Percentiles rank a stretch among this genome's conserved stretches.
These are phyloP conservation scores for Spongia lamella DNA, from an alignment of 37 sponge, comb jelly and placozoan genomes.

Conservation along the genomic window DNA sequence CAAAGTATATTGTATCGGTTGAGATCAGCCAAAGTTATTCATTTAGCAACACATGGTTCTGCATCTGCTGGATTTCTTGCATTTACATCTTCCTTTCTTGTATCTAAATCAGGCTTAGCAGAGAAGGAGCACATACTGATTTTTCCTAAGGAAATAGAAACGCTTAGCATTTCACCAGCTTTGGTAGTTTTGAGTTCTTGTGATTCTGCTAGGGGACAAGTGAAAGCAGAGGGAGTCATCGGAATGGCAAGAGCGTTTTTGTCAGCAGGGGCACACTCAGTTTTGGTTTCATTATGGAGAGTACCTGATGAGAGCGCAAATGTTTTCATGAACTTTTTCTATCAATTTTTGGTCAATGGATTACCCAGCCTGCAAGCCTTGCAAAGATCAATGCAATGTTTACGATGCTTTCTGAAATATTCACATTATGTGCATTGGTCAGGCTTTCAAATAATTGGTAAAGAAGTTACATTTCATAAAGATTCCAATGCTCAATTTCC, in stretches of 20 bases:
- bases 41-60: constrained; percentile 74
- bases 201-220: constrained; percentile 45
- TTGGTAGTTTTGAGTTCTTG: constrained; percentile 77
- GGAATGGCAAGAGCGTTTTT: constrained; percentile 78
- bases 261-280: constrained; percentile 72
- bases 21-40: constrained; percentile 63
- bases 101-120: not conserved
- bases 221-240: constrained; percentile 65
- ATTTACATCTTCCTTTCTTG: constrained; percentile 25
- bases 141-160: constrained; percentile 62
- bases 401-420: constrained; percentile 64
- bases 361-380: constrained; percentile 39
- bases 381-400: constrained; percentile 64
- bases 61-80: constrained; percentile 55
- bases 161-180: constrained; percentile 40
- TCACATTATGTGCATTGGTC: constrained; percentile 73
- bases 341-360: constrained; percentile 66
- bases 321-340: constrained; percentile 78
- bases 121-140: constrained; percentile 42
- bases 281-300: constrained; percentile 67
- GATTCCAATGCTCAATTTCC: not conserved
- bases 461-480: constrained; percentile 32
- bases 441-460: constrained; percentile 69
- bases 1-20: constrained; percentile 34
- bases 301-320: constrained; percentile 74